Base-by-base conservation (phyloP, 1,140 invertebrate species). In the Caligus rogercresseyi region DNA sequence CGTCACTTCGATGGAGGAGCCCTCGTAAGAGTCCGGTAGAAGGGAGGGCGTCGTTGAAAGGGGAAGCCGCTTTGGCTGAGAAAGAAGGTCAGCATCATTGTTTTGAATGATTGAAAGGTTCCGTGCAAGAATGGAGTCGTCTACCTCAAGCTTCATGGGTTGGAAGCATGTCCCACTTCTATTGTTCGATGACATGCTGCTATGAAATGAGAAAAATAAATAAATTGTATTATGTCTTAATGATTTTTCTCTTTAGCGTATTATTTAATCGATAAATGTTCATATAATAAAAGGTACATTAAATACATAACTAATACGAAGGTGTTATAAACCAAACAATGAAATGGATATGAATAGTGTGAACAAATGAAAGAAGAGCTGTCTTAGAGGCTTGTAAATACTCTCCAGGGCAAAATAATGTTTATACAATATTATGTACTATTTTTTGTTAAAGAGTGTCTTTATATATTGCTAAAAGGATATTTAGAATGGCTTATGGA, bases 101-200 rank as follows among this genome's bases (percentile, higher is more conserved):
- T 4, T 23, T 54, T 23, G n/a, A 54, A 54, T 4, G 4, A 54
- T 54, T 7, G n/a, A 19, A 15, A 54, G 53, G 21, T 16, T 54
- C 16, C 21, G 13, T 11, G 13, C 53, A 20, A 54, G 21, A 16
- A 54, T 4, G 53, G n/a, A 16, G n/a, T 54, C 16, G 21, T 54
- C 53, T 11, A 54, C 53, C 21, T 54, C 53, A 7, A 54, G 16
- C 16, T 54, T 54, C n/a, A 23, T 54, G 16, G 53, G 53, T 20
- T 54, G 53, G 53, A 54, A 54, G n/a, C 31, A 7, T n/a, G 31
- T 43, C n/a, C 31, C 31, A 43, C 31, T n/a, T 43, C 31, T 43
- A n/a, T 7, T 43, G n/a, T 43, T n/a, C 31, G 31, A 43, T 43
- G n/a, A n/a, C n/a, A n/a, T 43, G 7, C 7, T 43, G n/a, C 31